Conservation (phyloP, 2,113 vertebrate species). For the Clarias batrachus region DNA sequence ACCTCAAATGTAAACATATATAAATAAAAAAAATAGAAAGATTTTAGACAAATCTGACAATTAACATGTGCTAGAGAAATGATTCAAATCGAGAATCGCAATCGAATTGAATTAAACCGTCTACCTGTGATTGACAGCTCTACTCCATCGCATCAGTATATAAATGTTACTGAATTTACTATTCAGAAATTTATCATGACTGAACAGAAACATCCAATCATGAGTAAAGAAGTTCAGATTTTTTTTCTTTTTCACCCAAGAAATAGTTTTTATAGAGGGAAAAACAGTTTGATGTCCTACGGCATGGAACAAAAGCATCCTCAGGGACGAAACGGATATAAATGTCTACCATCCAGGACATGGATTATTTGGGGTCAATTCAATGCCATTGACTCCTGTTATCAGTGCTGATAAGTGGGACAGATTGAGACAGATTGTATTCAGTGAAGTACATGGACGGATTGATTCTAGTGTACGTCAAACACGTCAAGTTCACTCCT, state of each 20-base stretch:
- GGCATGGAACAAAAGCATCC: not conserved
- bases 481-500: constrained; percentile 3
- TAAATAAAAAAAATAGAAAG: too few species aligned
- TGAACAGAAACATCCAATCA: not conserved
- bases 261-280: not conserved
- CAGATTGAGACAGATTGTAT: constrained; percentile 8
- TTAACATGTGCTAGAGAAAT: too few species aligned
- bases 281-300: not conserved
- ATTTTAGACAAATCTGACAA: too few species aligned
- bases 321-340: not conserved
- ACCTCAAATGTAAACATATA: too few species aligned
- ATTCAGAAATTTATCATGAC: not conserved
- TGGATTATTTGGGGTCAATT: constrained; percentile 5
- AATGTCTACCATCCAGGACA: constrained; percentile 6
- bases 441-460: not conserved
- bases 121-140: too few species aligned
- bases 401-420: constrained; percentile 16
- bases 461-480: constrained; percentile 2
- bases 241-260: not conserved
- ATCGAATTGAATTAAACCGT: too few species aligned
- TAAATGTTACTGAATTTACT: not conserved
- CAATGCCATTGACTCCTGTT: constrained; percentile 21
- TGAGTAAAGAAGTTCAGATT: not conserved
- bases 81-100: too few species aligned
- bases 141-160: not conserved